Evolutionary conservation across 2,113 vertebrate genomes (phyloP).

Genomic region (Struthio camelus): DNA sequence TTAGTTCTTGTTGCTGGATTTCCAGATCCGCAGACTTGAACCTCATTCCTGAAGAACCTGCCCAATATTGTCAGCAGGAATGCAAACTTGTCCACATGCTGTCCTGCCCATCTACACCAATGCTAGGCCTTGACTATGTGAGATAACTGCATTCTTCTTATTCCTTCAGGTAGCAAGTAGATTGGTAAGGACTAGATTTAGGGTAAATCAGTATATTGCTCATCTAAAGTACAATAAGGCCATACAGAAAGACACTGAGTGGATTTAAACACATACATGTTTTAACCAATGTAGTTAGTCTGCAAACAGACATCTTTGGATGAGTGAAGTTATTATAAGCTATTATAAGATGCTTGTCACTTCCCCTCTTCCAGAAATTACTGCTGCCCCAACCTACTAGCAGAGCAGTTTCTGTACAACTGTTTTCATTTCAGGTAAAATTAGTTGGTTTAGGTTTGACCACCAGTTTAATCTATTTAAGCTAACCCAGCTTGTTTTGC

Average conservation of each 20-base stretch:
- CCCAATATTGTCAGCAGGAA: neutral
- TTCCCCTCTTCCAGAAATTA: constrained; percentile 7
- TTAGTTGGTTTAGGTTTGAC: neutral
- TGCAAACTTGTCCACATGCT: neutral
- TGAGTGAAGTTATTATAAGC: neutral
- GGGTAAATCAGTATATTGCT: neutral
- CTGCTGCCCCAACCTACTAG: neutral
- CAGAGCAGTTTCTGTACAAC: neutral
- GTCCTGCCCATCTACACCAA: neutral
- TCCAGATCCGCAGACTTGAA: neutral
- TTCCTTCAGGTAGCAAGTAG: neutral
- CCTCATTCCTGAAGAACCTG: neutral
- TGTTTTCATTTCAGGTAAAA: neutral
- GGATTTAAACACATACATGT: neutral
- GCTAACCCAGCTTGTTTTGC: neutral
- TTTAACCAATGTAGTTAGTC: neutral
- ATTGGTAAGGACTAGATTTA: neutral
- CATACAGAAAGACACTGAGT: neutral
- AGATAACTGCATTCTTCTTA: neutral
- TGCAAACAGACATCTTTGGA: neutral
- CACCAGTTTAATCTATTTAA: neutral
- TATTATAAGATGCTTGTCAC: neutral
- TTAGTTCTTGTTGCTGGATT: neutral
- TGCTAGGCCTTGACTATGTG: neutral
- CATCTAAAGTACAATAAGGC: neutral